Conservation (phyloP, 2,888 invertebrate species). For the Lymantria dispar region DNA sequence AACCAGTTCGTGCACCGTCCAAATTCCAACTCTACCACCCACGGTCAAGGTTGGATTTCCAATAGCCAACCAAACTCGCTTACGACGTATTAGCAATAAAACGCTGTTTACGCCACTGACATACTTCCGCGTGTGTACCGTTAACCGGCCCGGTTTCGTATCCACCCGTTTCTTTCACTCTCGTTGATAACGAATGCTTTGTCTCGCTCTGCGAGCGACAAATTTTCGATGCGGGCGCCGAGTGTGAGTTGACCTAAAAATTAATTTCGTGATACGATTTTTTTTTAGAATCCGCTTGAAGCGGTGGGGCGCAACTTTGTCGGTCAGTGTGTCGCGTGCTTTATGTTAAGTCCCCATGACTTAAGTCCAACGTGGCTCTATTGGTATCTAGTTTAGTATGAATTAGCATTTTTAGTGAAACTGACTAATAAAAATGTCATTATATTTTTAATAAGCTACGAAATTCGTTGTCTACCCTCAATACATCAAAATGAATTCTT, state of each 20-base stretch:
- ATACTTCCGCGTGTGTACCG: slow-evolving; percentile 80
- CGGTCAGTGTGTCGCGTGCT: slow-evolving; percentile 61
- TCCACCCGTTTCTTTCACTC: slow-evolving; percentile 74
- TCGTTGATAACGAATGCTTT: slow-evolving; percentile 52
- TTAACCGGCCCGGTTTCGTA: slow-evolving; percentile 75
- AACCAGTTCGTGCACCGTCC: slow-evolving; percentile 48
- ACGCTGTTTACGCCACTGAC: slow-evolving; percentile 76
- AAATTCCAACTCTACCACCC: slow-evolving; percentile 48
- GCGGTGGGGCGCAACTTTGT: slow-evolving; percentile 37
- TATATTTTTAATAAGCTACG: not conserved
- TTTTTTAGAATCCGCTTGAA: slow-evolving; percentile 50
- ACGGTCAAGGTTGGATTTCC: slow-evolving; percentile 70
- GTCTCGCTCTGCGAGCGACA: slow-evolving; percentile 73
- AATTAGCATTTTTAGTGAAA: slow-evolving; percentile 8
- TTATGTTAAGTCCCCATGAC: slow-evolving; percentile 32
- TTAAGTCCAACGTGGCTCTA: slow-evolving; percentile 9
- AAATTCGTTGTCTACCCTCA: not conserved
- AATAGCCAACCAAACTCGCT: slow-evolving; percentile 39
- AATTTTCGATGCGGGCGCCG: slow-evolving; percentile 78
- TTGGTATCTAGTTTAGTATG: slow-evolving; percentile 8
- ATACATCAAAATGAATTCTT: not conserved
- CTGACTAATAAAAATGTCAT: not conserved
- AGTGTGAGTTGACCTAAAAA: slow-evolving; percentile 78
- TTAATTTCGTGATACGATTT: slow-evolving; percentile 76
- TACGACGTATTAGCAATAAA: slow-evolving; percentile 55